These are phyloP conservation scores for Pangasius mekongensis DNA, from an alignment of 2,797 vertebrate species.

Conservation along the genomic window DNA sequence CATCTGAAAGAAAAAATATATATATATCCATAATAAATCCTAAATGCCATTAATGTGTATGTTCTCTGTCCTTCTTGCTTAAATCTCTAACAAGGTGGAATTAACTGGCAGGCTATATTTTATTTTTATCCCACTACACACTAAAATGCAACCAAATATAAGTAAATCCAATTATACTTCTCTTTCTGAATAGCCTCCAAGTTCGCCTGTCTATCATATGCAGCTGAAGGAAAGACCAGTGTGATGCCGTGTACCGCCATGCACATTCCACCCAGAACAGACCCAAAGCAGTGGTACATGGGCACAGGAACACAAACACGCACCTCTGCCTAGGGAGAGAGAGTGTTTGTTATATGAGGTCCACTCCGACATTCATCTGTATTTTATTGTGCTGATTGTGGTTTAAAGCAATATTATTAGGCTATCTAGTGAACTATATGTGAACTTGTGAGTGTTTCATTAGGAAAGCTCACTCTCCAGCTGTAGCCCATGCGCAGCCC, in stretches of 20 bases:
- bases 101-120: neutral
- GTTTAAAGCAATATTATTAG: neutral
- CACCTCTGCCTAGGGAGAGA: constrained; percentile 60
- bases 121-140: neutral
- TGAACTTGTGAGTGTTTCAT: neutral
- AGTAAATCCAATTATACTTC: constrained; percentile 71
- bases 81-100: neutral
- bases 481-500: constrained; percentile 72
- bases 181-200: constrained; percentile 82
- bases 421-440: neutral
- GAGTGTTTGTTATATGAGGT: neutral
- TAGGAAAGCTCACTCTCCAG: constrained; percentile 68
- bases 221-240: constrained; percentile 77
- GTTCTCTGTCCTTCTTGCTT: neutral
- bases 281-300: constrained; percentile 87
- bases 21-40: neutral
- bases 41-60: neutral
- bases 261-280: constrained; percentile 78
- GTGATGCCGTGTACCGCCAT: constrained; percentile 79
- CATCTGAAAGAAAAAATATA: constrained; percentile 69
- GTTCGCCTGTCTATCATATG: constrained; percentile 75
- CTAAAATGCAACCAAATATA: neutral
- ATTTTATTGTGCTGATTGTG: neutral
- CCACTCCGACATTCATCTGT: neutral
- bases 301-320: constrained; percentile 76